These are phyloP conservation scores for Falco naumanni DNA, from an alignment of 2,797 vertebrate species.

Conservation along the genomic window DNA sequence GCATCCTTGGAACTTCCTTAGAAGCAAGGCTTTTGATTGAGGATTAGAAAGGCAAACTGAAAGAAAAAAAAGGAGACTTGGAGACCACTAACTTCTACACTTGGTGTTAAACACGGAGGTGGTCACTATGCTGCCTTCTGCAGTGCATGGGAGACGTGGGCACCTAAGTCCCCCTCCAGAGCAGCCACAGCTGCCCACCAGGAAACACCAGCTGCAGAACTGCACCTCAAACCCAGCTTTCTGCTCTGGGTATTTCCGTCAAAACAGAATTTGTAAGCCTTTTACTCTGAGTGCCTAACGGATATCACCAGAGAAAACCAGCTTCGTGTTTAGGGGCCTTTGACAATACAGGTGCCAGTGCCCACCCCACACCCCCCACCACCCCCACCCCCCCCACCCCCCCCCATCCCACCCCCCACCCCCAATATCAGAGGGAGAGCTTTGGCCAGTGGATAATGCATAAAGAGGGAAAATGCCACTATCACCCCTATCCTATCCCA, in stretches of 20 bases:
- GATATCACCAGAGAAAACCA: background rate
- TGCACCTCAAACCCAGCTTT: background rate
- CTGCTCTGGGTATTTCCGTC: background rate
- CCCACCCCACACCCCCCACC: no score
- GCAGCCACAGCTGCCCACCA: background rate
- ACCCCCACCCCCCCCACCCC: no score
- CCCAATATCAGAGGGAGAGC: background rate
- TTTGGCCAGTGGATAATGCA: background rate
- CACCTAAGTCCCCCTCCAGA: background rate
- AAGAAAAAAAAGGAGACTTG: background rate
- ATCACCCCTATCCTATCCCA: background rate
- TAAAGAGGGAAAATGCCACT: background rate
- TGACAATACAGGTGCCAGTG: background rate
- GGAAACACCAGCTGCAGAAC: background rate
- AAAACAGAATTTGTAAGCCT: background rate
- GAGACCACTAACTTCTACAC: background rate
- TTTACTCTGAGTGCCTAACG: background rate
- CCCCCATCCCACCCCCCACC: no score
- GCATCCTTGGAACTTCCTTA: background rate
- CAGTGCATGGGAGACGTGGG: rapidly evolving
- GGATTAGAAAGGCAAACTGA: background rate
- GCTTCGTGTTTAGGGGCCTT: rapidly evolving
- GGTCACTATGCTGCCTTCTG: background rate
- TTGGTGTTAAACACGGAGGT: background rate
- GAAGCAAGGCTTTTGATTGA: background rate